Base-by-base conservation (phyloP, 2,888 invertebrate species). In the Pseudolycoriella hygida region DNA sequence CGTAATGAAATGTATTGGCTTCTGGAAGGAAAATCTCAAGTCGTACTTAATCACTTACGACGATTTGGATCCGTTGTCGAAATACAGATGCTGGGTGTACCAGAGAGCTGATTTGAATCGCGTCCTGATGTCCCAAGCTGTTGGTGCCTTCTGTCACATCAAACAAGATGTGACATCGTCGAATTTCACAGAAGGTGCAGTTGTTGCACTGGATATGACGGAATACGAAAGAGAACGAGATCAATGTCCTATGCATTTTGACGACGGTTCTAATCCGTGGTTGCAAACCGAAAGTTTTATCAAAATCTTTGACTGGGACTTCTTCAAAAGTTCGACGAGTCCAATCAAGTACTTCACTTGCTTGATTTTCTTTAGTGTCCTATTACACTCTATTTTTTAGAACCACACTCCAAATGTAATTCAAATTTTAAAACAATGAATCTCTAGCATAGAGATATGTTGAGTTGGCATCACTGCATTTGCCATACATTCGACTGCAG, bases 71-170 rank as follows among this genome's bases (percentile, higher is more conserved):
- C 89, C 96, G 0, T 83, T 89, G 57, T 92, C 92, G 3, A 88
- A 83, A 61, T 97, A 93, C 62, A 78, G 94, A 55, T 97, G 96
- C 61, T 97, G 96, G 96, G 93, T 94, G 38, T 96, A 94, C 65
- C 94, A 96, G 62, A 73, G 96, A 56, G 82, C 90, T 42, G 94
- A 94, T 72, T 73, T 94, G 52, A 93, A 93, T 58, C 70, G 80
- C 60, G 80, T 96, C 55, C 68, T 80, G 12, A 77, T 82, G 76
- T 85, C 85, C 1, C 76, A 84, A 64, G 86, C 93, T 1, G 77
- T 92, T 45, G 93, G 94, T 3, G 86, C 94, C 1, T 89, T 81
- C 56, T 97, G 96, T 59, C 82, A 86, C 57, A 67, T 89, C 17
- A 78, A 77, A 45, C 96, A 97, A 68, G 86, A 86, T 54, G 92